Percentiles rank a stretch among this genome's conserved stretches.
Conservation (phyloP, 2,113 vertebrate species). For the Chloropsis cyanopogon region DNA sequence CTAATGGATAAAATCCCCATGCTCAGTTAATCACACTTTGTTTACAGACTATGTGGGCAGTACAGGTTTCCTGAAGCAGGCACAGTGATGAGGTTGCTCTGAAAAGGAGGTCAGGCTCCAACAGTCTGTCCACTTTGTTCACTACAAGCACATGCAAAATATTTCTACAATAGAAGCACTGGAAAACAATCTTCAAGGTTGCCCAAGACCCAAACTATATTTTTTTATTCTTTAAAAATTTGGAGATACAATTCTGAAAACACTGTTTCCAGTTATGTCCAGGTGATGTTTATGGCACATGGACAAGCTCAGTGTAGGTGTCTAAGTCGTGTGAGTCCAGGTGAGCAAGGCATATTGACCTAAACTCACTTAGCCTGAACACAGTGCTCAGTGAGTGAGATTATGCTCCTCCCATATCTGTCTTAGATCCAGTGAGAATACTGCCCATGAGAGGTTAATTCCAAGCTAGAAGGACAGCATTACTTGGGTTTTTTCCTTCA, state of each 20-base stretch:
- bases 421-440: neutral
- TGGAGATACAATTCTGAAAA: neutral
- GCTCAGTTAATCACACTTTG: neutral
- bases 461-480: neutral
- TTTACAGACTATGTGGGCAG: neutral
- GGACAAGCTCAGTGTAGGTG: neutral
- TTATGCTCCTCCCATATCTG: neutral
- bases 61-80: neutral
- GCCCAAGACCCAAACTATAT: neutral
- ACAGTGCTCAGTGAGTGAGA: neutral
- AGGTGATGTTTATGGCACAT: neutral
- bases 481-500: neutral
- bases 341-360: neutral
- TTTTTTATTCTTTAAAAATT: neutral
- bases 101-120: neutral
- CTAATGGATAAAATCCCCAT: neutral
- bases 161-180: neutral
- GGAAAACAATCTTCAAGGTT: neutral
- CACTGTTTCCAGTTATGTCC: fast-evolving
- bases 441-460: neutral
- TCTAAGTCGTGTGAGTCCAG: neutral
- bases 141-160: neutral
- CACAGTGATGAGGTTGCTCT: neutral
- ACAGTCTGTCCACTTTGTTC: neutral
- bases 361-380: neutral